Conservation (phyloP, 2,113 vertebrate genomes). For the Chionis minor region DNA sequence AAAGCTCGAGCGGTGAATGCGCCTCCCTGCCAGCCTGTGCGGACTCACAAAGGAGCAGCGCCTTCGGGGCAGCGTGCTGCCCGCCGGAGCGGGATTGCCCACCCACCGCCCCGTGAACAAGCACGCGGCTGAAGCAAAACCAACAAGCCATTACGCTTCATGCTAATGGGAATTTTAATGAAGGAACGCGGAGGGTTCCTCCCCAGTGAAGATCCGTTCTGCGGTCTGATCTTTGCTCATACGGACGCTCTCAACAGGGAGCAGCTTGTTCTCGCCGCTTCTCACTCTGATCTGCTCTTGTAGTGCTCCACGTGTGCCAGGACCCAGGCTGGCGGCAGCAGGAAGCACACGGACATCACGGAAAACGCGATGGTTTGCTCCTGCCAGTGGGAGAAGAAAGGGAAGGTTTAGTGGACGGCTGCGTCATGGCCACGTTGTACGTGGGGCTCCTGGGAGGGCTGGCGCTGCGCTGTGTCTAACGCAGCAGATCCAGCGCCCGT, state of each 20-base stretch:
- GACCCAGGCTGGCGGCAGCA: slow-evolving; percentile 75
- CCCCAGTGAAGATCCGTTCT: accelerated
- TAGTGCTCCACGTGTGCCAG: slow-evolving; percentile 73
- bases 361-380: slow-evolving; percentile 64
- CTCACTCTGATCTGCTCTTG: slow-evolving; percentile 5
- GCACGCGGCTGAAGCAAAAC: accelerated
- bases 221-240: accelerated
- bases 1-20: not conserved
- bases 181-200: not conserved
- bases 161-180: not conserved
- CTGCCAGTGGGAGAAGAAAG: slow-evolving; percentile 29
- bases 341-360: not conserved
- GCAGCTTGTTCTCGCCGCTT: accelerated
- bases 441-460: not conserved
- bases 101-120: accelerated
- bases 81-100: accelerated
- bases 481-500: accelerated
- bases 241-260: accelerated
- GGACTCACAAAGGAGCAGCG: not conserved
- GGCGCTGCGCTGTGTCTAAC: accelerated
- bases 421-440: accelerated
- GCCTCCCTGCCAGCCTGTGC: too few species aligned
- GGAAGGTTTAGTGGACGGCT: accelerated
- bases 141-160: accelerated
- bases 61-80: accelerated